Conservation (phyloP, 2,888 invertebrate species). For the Xestia sexstrigata region DNA sequence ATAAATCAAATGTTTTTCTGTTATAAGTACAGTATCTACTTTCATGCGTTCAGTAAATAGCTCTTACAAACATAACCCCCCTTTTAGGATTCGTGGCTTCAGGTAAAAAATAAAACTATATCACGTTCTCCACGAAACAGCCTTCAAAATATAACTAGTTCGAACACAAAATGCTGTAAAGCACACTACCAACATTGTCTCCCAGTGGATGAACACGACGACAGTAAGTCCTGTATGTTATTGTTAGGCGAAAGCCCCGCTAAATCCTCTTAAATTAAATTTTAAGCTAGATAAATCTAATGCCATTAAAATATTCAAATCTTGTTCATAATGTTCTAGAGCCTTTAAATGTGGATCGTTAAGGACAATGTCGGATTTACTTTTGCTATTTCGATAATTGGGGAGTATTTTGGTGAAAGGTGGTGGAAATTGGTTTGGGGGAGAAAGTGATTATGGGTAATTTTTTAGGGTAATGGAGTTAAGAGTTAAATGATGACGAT, state of each 20-base stretch:
- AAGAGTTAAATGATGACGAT: neutral
- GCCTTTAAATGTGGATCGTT: conserved; percentile 68
- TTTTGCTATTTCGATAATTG: conserved; percentile 72
- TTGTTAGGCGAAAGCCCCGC: conserved; percentile 56
- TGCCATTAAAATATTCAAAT: conserved; percentile 74
- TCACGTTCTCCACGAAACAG: neutral
- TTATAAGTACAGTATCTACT: no score
- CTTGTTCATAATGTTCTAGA: conserved; percentile 72
- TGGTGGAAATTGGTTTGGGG: conserved; percentile 62
- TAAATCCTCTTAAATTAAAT: conserved; percentile 70
- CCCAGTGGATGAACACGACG: conserved; percentile 40
- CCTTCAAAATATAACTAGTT: conserved; percentile 1
- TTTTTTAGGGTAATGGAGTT: neutral
- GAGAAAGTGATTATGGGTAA: neutral
- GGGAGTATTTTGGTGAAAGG: conserved; percentile 60
- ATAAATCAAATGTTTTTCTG: no score
- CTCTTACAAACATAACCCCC: no score
- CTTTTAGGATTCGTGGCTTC: no score
- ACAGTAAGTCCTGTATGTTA: conserved; percentile 60
- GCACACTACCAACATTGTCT: conserved; percentile 15
- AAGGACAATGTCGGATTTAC: conserved; percentile 62
- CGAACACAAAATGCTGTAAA: conserved; percentile 15
- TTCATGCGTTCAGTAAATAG: no score
- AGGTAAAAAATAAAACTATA: neutral
- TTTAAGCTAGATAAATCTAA: conserved; percentile 72